Base-by-base conservation (phyloP, 2,797 vertebrate genomes). In the Cephalopachus bancanus region DNA sequence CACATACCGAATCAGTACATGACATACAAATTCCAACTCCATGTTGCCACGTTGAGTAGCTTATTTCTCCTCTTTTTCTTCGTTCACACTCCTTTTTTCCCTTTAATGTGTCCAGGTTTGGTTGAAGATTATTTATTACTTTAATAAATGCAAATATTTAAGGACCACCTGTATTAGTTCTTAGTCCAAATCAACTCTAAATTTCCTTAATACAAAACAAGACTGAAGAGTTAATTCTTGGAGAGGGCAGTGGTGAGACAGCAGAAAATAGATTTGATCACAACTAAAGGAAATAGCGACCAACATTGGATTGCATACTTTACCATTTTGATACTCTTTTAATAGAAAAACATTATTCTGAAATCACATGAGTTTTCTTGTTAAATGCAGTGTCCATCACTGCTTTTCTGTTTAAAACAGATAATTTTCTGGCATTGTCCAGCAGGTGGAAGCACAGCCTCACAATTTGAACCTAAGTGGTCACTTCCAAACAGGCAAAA, bases 381-480 rank as follows among this genome's bases (percentile, higher is more conserved):
- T 65, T 65, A 49, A 55, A 22, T 51, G 15, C 3, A 37, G 6
- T n/a, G 0, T 44, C 64, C 1, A 37, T 71, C 16, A 30, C 1
- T n/a, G 28, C 1, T 7, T 7, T 33, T 62, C 5, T 26, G 5
- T 51, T 26, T 4, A 71, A 67, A 92, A 53, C 10, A 15, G 0
- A 53, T 0, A 3, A 44, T 67, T 97, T 97, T 51, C 59, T 37
- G 0, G 0, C 0, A 4, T 22, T 1, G n/a, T 78, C 83, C 98
- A 97, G 92, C 74, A 98, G 98, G 96, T 98, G 98, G 97, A 93
- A 98, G 97, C 89, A 98, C 69, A 96, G 74, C 3, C 33, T 96
- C 75, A 98, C 28, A 81, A 17, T 97, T 96, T 3, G 75, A 10
- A 24, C 15, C 0, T 79, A 12, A 71, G 1, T 24, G 55, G 55